Percentiles rank a stretch among this genome's conserved stretches.
Conservation (phyloP, 1,140 invertebrate genomes). For the Atta colombica region DNA sequence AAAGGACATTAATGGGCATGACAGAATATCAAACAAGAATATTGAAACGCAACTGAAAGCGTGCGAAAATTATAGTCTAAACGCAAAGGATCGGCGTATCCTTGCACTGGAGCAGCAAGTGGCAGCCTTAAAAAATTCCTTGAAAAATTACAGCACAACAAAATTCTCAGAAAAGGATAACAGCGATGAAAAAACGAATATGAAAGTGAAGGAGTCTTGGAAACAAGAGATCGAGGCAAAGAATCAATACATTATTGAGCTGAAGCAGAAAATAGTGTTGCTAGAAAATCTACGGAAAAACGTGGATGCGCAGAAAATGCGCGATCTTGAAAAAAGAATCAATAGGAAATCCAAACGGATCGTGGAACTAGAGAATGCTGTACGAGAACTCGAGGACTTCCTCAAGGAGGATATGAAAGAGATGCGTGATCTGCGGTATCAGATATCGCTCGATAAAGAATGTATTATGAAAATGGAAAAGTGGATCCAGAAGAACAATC, state of each 20-base stretch:
- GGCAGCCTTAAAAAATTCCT: neutral
- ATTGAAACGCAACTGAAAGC: neutral
- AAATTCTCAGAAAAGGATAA: conserved; percentile 7
- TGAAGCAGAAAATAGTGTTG: conserved; percentile 87
- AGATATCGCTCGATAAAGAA: conserved; percentile 70
- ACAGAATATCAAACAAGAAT: neutral
- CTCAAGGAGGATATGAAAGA: conserved; percentile 82
- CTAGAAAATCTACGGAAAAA: conserved; percentile 87
- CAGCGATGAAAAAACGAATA: neutral
- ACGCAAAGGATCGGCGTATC: conserved; percentile 17
- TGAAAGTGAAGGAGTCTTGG: conserved; percentile 73
- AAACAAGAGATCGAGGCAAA: conserved; percentile 86
- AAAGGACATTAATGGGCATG: neutral
- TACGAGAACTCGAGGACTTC: conserved; percentile 80
- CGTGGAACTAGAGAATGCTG: conserved; percentile 91
- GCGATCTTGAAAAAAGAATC: conserved; percentile 89
- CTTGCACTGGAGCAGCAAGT: conserved; percentile 26
- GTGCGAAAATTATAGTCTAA: neutral
- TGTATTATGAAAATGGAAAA: conserved; percentile 79
- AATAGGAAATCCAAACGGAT: conserved; percentile 89
- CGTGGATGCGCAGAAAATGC: conserved; percentile 87
- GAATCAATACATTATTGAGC: conserved; percentile 87
- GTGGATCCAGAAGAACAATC: conserved; percentile 79
- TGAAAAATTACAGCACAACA: neutral
- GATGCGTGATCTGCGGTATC: conserved; percentile 77